Evolutionary conservation across 2,797 vertebrate species (phyloP), one percentile per base, ranked within the genome.

Genomic region (Hylomyscus alleni): DNA sequence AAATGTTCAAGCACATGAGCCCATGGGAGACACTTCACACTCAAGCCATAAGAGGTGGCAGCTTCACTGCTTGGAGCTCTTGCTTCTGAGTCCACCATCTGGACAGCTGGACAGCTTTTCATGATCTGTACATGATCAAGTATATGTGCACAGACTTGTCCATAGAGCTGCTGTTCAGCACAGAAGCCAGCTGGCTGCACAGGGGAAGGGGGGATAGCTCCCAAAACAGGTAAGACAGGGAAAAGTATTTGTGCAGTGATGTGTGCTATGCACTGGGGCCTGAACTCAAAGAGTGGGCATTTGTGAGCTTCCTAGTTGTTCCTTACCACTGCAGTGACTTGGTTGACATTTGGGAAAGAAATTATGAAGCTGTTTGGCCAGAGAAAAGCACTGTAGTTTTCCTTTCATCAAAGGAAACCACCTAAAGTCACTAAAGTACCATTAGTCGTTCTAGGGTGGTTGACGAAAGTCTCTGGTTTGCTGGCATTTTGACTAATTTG

Each of bases 401-500:
- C 0, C 0, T 58, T 97, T 89, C 72, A 89, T 65, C 34, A 73
- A 54, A 82, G 1, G 13, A 84, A 90, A 65, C 29, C 87, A 92
- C n/a, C n/a, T 4, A 91, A 50, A 94, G 85, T 78, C 37, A 87
- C 0, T 0, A 54, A 91, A 94, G 31, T 11, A 1, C 58, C 73
- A 90, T 80, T 94, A 94, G 3, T 26, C n/a, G 62, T 60, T 76
- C 78, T 11, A 40, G 52, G 8, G 10, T 44, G 81, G 54, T 22
- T 17, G 87, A 31, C 37, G 15, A 78, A 67, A 96, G 95, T 47
- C 67, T 72, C 34, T 60, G 52, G 11, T 12, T 93, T 29, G 58
- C 1, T 93, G 89, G 83, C 76, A 84, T 83, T 95, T 93, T n/a
- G 15, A 81, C 56, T 52, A 83, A 52, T 69, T 87, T 91, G 81